Evolutionary conservation across 2,888 invertebrate species (phyloP).

Genomic region (Ormia ochracea): DNA sequence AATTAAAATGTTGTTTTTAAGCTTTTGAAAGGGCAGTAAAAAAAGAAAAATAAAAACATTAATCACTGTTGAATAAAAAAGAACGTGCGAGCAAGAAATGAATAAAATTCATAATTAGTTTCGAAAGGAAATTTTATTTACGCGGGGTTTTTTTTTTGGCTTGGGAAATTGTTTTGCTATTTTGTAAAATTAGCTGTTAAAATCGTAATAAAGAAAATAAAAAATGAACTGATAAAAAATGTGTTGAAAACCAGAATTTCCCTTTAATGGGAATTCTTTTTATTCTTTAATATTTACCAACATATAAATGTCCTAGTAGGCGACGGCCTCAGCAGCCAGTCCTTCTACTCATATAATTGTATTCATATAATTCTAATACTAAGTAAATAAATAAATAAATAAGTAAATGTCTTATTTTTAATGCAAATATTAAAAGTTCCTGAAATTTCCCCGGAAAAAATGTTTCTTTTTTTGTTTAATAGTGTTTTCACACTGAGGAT

Average conservation of each 20-base stretch:
- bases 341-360: too few species aligned
- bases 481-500: too few species aligned
- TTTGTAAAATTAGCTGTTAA: neutral
- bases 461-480: too few species aligned
- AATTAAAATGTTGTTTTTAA: constrained; percentile 12
- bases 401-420: too few species aligned
- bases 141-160: too few species aligned
- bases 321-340: too few species aligned
- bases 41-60: neutral
- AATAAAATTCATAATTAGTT: neutral
- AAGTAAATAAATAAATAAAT: too few species aligned
- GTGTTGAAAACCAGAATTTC: neutral
- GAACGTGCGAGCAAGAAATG: neutral
- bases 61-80: neutral
- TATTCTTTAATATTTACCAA: neutral
- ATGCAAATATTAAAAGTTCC: too few species aligned
- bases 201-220: neutral
- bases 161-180: too few species aligned
- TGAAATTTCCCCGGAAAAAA: too few species aligned
- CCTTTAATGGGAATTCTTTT: neutral
- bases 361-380: too few species aligned
- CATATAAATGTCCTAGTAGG: too few species aligned
- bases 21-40: neutral
- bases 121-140: neutral
- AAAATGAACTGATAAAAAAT: neutral